These are phyloP conservation scores for Cephus nigrinus DNA, from an alignment of 2,888 invertebrate genomes.

Conservation along the genomic window DNA sequence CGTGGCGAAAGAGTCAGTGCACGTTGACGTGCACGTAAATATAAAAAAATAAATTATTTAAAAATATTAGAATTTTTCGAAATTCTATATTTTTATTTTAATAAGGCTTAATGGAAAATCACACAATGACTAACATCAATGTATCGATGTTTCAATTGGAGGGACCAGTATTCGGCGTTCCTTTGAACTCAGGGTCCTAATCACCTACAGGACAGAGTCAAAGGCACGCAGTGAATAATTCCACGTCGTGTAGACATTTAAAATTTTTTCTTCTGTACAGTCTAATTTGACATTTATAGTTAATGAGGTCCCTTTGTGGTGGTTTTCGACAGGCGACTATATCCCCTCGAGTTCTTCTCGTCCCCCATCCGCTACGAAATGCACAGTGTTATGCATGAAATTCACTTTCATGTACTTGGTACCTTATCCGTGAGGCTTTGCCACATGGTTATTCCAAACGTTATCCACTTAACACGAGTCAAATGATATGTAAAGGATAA, in stretches of 20 bases:
- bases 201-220: neutral
- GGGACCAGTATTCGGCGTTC: neutral
- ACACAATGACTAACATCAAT: neutral
- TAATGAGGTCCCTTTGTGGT: constrained; percentile 41
- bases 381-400: neutral
- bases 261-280: constrained; percentile 20
- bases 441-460: too few species aligned
- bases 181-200: neutral
- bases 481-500: neutral
- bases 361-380: neutral
- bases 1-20: neutral
- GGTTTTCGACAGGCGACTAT: neutral
- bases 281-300: constrained; percentile 51
- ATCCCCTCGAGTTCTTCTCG: neutral
- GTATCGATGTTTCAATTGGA: neutral
- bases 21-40: neutral
- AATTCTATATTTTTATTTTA: too few species aligned
- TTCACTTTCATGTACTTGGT: neutral
- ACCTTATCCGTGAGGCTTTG: too few species aligned
- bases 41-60: too few species aligned
- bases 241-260: constrained; percentile 11
- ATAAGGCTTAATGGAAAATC: neutral
- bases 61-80: too few species aligned
- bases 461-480: neutral
- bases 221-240: constrained; percentile 22